phyloP scores from a whole-genome alignment of 2,113 vertebrate species.

The Shinisaurus crocodilurus region DNA sequence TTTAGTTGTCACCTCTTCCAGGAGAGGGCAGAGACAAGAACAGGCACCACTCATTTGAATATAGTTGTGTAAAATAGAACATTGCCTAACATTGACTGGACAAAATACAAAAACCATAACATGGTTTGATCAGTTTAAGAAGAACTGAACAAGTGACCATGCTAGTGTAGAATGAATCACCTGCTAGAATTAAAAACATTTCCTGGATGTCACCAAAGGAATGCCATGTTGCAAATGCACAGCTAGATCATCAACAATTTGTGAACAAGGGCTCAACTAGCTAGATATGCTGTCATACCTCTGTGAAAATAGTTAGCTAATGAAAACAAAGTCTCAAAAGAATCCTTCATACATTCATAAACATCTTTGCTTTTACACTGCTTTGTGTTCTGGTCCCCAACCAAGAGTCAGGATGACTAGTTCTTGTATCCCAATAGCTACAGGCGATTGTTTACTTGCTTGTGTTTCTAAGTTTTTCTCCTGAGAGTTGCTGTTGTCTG shows the following conservation, averaged over 20 bases:
- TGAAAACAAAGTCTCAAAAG: not conserved
- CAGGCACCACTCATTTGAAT: not conserved
- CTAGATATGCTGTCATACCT: not conserved
- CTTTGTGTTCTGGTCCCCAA: not conserved
- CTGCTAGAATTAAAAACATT: not conserved
- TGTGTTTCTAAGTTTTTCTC: not conserved
- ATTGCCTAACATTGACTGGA: not conserved
- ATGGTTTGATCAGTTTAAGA: not conserved
- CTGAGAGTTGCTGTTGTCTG: not conserved
- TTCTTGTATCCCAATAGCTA: not conserved
- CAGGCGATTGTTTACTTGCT: not conserved
- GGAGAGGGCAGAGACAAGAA: not conserved
- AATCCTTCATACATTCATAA: not conserved
- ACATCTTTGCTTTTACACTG: not conserved
- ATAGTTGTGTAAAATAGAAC: not conserved
- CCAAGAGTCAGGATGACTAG: not conserved
- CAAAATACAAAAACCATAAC: not conserved
- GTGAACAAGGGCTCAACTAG: constrained; percentile 1
- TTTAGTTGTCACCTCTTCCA: not conserved
- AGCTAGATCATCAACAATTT: not conserved
- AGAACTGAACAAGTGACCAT: not conserved
- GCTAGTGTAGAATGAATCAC: constrained; percentile 11
- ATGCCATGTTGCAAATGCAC: not conserved
- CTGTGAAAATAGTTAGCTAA: not conserved
- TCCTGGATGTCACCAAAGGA: constrained; percentile 4